These are phyloP conservation scores for Cremastinae sp. DNA, from an alignment of 2,888 invertebrate genomes.

Conservation along the genomic window DNA sequence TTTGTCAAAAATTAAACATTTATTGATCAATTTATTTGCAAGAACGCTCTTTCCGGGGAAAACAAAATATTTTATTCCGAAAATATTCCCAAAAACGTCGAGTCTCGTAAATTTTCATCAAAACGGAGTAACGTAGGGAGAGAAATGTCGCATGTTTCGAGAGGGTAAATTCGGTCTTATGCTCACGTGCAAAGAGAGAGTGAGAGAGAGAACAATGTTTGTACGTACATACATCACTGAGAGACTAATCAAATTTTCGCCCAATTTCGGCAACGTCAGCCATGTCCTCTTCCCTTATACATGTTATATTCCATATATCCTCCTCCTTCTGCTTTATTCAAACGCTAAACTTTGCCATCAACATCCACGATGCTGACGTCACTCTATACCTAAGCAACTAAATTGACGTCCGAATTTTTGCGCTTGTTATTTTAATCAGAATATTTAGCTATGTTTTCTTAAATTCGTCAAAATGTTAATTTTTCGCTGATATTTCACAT, in stretches of 20 bases:
- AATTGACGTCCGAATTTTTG: not conserved
- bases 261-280: constrained; percentile 64
- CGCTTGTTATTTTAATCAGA: no score
- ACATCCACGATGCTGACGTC: constrained; percentile 46
- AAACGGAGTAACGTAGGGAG: not conserved
- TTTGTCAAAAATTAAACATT: no score
- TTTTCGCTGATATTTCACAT: no score
- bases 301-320: not conserved
- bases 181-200: constrained; percentile 9
- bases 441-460: no score
- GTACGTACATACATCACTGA: constrained; percentile 33
- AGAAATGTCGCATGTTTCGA: constrained; percentile 25
- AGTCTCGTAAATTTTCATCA: constrained; percentile 34
- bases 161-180: constrained; percentile 35
- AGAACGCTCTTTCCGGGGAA: not conserved
- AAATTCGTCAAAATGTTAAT: no score
- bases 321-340: constrained; percentile 32
- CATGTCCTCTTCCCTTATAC: constrained; percentile 16
- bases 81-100: not conserved
- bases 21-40: not conserved
- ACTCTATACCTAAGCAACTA: constrained; percentile 9
- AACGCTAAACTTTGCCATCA: constrained; percentile 64
- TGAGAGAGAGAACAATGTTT: not conserved
- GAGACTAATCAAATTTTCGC: constrained; percentile 66
- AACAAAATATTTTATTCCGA: not conserved